Evolutionary conservation across 2,888 invertebrate species (phyloP), one percentile per base, ranked within the genome.

Genomic region (Leptarthrus brevirostris): DNA sequence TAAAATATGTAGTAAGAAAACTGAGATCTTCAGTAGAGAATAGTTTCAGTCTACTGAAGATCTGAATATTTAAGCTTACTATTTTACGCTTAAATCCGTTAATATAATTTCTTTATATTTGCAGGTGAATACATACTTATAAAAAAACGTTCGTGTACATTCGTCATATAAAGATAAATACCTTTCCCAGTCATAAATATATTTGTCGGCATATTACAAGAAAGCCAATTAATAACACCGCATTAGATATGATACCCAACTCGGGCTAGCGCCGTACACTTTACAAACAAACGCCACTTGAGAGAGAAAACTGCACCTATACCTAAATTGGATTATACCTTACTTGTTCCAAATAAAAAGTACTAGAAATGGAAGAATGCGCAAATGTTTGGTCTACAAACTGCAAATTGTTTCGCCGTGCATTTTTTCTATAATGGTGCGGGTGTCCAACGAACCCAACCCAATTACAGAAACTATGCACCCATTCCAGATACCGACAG

Each of bases 201-300:
- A 30, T 3, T 30, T 30, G 30, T 5, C 30, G 8, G 8, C 30
- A 30, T 5, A 30, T 30, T 40, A n/a, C 10, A 12, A 12, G 8
- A 36, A 58, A 58, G 58, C 58, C 58, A 58, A 58, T 58, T 58
- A 58, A 58, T 58, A 18, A 58, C 36, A 58, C 58, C 36, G 58
- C 20, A 58, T 58, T 58, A 58, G 36, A 34, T 58, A 58, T 34
- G 36, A 58, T 58, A 34, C 36, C 16, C 58, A 58, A 36, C 26
- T 58, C 36, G n/a, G 30, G 18, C 20, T 30, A 30, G 30, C 56
- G 56, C 30, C 56, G 12, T 30, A 24, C 26, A n/a, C 40, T 40
- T 40, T 12, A 40, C 3, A 40, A 10, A 12, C n/a, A 12, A 40
- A 40, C 12, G 40, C 40, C 40, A 12, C 10, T 10, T 40, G 40